Evolutionary conservation across 2,797 vertebrate genomes (phyloP).

Genomic region (Scyliorhinus canicula): DNA sequence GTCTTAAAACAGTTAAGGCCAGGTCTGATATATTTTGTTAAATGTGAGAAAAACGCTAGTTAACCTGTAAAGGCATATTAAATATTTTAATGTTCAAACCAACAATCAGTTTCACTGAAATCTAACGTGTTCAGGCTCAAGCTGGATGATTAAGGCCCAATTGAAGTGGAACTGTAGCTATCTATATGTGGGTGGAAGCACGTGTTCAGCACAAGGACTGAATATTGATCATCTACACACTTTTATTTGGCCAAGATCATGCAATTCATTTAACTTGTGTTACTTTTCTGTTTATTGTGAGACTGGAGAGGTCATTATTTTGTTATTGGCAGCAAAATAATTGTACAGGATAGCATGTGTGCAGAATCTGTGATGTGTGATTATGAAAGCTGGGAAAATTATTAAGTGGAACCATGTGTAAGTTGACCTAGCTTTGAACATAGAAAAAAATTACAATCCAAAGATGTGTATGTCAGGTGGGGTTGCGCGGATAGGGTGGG

Average conservation of each 20-base stretch:
- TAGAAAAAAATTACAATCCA: neutral
- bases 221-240: neutral
- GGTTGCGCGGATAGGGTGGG: too few species aligned
- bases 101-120: neutral
- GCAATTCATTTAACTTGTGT: neutral
- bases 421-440: neutral
- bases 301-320: neutral
- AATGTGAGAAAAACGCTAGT: neutral
- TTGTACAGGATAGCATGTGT: neutral
- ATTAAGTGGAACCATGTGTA: neutral
- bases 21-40: neutral
- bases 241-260: neutral
- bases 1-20: neutral
- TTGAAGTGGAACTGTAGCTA: neutral
- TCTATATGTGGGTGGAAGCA: neutral
- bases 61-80: neutral
- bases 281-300: neutral
- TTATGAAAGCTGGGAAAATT: neutral
- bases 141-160: neutral
- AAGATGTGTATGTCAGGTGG: too few species aligned
- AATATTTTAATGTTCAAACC: neutral
- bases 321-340: neutral
- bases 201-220: neutral
- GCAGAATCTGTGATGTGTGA: neutral
- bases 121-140: neutral